These are phyloP conservation scores for Lindbergichthys nudifrons DNA, from an alignment of 2,797 vertebrate genomes.

Conservation along the genomic window DNA sequence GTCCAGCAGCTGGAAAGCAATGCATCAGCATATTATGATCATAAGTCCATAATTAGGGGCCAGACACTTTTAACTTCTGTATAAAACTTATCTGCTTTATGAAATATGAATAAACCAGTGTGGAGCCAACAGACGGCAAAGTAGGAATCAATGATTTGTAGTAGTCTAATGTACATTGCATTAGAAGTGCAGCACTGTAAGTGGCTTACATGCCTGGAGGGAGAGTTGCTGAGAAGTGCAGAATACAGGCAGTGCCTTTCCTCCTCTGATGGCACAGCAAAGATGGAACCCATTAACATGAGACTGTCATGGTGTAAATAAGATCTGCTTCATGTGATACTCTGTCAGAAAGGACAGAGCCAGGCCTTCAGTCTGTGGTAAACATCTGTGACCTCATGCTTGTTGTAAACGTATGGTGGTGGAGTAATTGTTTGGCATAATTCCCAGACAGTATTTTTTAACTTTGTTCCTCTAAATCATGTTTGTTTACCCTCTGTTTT, in stretches of 20 bases:
- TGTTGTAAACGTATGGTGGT: background rate
- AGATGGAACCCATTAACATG: background rate
- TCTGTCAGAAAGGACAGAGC: slow-evolving; percentile 2
- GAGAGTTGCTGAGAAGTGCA: slow-evolving; percentile 4
- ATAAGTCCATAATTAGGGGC: slow-evolving; percentile 1
- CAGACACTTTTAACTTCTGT: background rate
- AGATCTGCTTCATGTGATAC: background rate
- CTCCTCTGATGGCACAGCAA: background rate
- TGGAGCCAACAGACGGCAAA: slow-evolving; percentile 1
- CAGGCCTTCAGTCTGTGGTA: background rate
- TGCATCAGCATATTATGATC: slow-evolving; percentile 12
- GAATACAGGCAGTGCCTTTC: background rate
- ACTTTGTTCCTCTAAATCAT: slow-evolving; percentile 1
- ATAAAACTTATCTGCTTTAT: slow-evolving; percentile 27
- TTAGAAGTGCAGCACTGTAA: slow-evolving; percentile 49
- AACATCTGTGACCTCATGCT: background rate
- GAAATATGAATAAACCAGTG: slow-evolving; percentile 50
- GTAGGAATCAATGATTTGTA: slow-evolving; percentile 40
- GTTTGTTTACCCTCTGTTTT: slow-evolving; percentile 28
- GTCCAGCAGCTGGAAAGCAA: slow-evolving; percentile 12
- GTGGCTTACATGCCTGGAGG: slow-evolving; percentile 34
- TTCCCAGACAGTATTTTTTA: background rate
- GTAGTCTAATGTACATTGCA: slow-evolving; percentile 44
- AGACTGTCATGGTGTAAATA: slow-evolving; percentile 3
- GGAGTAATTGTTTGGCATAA: background rate